Evolutionary conservation across 2,113 vertebrate species (phyloP).

Genomic region (Fregetta grallaria): DNA sequence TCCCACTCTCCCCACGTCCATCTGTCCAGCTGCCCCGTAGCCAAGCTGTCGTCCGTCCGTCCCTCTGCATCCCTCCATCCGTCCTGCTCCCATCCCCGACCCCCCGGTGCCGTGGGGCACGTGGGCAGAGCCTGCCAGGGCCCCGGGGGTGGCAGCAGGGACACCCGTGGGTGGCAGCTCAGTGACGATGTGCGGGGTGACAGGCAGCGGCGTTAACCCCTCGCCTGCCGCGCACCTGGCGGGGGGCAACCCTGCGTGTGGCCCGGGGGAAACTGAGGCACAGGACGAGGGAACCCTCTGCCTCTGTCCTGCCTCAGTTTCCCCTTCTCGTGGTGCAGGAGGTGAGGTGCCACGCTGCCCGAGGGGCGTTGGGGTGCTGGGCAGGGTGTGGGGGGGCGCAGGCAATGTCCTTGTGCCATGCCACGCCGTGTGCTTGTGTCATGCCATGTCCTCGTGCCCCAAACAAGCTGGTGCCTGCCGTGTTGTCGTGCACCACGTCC

Average conservation of each 20-base stretch:
- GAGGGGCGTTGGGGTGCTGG: neutral
- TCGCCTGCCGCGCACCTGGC: rapidly evolving
- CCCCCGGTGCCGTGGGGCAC: neutral
- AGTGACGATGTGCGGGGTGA: neutral
- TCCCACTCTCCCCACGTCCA: neutral
- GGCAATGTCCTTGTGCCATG: rapidly evolving
- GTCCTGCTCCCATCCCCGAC: neutral
- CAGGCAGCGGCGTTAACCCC: neutral
- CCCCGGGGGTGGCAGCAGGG: neutral
- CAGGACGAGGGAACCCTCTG: rapidly evolving
- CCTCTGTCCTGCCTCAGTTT: neutral
- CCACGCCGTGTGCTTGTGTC: neutral
- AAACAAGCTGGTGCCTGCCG: neutral
- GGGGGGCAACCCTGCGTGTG: rapidly evolving
- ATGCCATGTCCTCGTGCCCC: neutral
- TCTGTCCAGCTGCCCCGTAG: neutral
- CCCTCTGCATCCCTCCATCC: neutral
- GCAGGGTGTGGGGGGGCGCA: rapidly evolving
- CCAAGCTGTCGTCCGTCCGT: neutral
- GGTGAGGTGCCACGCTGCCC: rapidly evolving
- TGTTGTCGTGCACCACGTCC: neutral
- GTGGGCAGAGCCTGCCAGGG: neutral
- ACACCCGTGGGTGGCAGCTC: neutral
- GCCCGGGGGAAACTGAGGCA: neutral
- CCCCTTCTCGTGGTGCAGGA: neutral